These are phyloP conservation scores for Muscina levida DNA, from an alignment of 2,888 invertebrate species.

Conservation along the genomic window DNA sequence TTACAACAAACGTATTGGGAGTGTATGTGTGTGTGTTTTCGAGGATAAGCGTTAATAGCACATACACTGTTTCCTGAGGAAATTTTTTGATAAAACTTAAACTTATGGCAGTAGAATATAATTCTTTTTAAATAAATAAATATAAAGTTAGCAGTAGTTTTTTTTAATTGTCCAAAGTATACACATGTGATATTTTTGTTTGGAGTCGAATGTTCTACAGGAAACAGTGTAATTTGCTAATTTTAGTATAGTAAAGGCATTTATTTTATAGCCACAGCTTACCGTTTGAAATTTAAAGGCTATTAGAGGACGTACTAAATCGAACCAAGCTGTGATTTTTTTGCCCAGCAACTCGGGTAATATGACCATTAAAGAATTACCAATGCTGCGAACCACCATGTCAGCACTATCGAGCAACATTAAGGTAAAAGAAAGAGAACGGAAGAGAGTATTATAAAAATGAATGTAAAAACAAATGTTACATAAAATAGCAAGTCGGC, in stretches of 20 bases:
- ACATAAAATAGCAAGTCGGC: neutral
- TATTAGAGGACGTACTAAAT: constrained; percentile 93
- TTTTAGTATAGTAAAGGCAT: neutral
- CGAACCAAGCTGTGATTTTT: constrained; percentile 95
- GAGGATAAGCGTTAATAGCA: neutral
- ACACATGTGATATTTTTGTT: neutral
- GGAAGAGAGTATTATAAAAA: constrained; percentile 21
- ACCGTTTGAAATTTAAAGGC: constrained; percentile 97
- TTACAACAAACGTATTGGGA: neutral
- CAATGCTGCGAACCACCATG: constrained; percentile 93
- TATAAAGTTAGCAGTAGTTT: too few relatives aligned
- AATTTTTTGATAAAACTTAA: too few relatives aligned
- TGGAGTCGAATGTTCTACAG: too few relatives aligned
- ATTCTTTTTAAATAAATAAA: too few relatives aligned
- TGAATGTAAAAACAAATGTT: constrained; percentile 1
- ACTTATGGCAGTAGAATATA: too few relatives aligned
- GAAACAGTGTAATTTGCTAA: constrained; percentile 46
- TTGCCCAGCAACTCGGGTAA: constrained; percentile 93
- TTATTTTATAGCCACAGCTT: constrained; percentile 77
- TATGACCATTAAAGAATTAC: constrained; percentile 94
- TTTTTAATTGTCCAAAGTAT: too few relatives aligned
- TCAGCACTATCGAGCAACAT: constrained; percentile 83
- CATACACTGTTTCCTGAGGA: constrained; percentile 1
- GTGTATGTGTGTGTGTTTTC: neutral
- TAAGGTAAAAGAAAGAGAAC: constrained; percentile 3